phyloP scores from a whole-genome alignment of 2,888 invertebrate species.

The Glyphotaelius pellucidus region DNA sequence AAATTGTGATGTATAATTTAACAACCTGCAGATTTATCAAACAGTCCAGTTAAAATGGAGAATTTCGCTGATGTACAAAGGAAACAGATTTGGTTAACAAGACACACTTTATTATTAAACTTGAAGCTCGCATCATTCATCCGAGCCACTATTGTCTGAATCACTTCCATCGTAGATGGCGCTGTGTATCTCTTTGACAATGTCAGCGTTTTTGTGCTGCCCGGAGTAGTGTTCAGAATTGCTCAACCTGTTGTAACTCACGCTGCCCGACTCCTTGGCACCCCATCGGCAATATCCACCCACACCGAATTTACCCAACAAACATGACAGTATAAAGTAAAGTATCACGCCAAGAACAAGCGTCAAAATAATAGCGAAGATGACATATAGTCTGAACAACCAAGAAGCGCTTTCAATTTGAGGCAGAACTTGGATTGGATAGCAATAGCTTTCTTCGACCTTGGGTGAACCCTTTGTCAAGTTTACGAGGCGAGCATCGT shows the following conservation, averaged over 20 bases:
- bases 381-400: conserved; percentile 74
- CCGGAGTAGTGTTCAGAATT: conserved; percentile 41
- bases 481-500: conserved; percentile 79
- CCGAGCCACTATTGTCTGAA: conserved; percentile 53
- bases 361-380: conserved; percentile 71
- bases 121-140: not conserved
- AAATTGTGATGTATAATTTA: too few species aligned
- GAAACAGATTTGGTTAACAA: conserved; percentile 23
- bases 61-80: not conserved
- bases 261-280: conserved; percentile 4
- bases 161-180: conserved; percentile 62
- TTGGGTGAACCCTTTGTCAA: conserved; percentile 67
- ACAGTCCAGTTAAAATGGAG: not conserved
- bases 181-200: conserved; percentile 61
- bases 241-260: conserved; percentile 63
- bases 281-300: conserved; percentile 41
- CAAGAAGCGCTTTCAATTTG: conserved; percentile 74
- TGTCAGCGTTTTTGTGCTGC: conserved; percentile 43
- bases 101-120: not conserved
- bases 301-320: conserved; percentile 45
- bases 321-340: conserved; percentile 64
- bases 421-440: conserved; percentile 74
- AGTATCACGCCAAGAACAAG: conserved; percentile 68
- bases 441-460: conserved; percentile 73
- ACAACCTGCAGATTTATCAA: too few species aligned